Conservation (phyloP, 1,140 invertebrate species). For the Diorhabda carinulata region DNA sequence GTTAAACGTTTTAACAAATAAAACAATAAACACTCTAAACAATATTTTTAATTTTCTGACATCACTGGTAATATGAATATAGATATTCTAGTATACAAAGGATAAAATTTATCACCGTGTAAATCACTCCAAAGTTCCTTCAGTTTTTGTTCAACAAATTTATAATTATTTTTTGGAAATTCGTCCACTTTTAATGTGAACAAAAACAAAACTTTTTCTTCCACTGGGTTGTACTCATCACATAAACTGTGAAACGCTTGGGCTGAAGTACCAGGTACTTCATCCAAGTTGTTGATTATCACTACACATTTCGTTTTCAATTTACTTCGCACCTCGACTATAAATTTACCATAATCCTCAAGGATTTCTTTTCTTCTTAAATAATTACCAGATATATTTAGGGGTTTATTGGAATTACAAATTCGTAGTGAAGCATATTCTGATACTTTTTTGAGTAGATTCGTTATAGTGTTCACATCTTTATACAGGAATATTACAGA, state of each 20-base stretch:
- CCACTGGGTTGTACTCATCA: constrained; percentile 52
- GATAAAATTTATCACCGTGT: constrained; percentile 36
- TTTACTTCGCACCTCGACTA: constrained; percentile 43
- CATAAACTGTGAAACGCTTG: constrained; percentile 56
- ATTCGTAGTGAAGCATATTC: constrained; percentile 29
- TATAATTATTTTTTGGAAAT: constrained; percentile 19
- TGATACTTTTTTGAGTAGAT: constrained; percentile 27
- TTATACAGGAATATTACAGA: constrained; percentile 37
- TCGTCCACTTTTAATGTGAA: constrained; percentile 49
- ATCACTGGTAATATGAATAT: constrained; percentile 29
- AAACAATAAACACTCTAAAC: no score
- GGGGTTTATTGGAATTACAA: constrained; percentile 26
- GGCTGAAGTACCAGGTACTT: constrained; percentile 47
- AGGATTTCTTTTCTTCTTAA: constrained; percentile 31
- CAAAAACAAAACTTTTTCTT: constrained; percentile 50
- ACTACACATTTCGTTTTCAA: constrained; percentile 40
- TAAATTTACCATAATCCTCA: constrained; percentile 47
- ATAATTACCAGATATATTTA: constrained; percentile 25
- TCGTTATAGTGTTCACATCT: constrained; percentile 24
- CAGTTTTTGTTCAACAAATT: constrained; percentile 30
- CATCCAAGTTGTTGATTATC: constrained; percentile 50
- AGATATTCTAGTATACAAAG: constrained; percentile 39
- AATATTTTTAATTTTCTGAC: constrained; percentile 5
- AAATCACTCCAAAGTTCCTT: constrained; percentile 35
- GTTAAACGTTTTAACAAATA: no score